A percentile compares a stretch with the other conserved stretches of the same genome.
Conservation (phyloP, 2,113 vertebrate genomes). For the Emydura subglobosa region DNA sequence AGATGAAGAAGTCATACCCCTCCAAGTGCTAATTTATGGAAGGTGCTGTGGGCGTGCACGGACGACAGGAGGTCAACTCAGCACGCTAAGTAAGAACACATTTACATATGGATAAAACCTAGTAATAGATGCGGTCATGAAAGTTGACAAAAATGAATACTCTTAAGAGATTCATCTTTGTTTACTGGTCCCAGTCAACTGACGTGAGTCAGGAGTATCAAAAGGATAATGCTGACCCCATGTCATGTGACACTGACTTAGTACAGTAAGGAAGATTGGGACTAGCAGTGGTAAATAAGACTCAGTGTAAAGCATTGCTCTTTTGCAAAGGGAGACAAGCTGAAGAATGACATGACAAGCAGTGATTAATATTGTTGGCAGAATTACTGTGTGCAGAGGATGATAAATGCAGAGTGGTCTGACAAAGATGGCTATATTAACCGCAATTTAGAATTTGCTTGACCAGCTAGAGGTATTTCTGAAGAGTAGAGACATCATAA, state of each 20-base stretch:
- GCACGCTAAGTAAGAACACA: not conserved
- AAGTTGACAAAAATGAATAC: not conserved
- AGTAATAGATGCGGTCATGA: not conserved
- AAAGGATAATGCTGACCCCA: not conserved
- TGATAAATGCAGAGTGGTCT: not conserved
- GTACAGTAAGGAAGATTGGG: not conserved
- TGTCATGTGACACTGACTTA: not conserved
- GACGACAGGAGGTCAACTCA: not conserved
- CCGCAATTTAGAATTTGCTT: not conserved
- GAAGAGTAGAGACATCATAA: not conserved
- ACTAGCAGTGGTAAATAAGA: fast-evolving
- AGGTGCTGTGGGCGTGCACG: not conserved
- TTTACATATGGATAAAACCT: not conserved
- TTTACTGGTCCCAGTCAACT: not conserved
- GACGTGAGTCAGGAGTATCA: not conserved
- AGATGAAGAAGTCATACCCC: not conserved
- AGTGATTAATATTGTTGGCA: not conserved
- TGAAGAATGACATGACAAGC: not conserved
- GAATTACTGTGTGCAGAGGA: not conserved
- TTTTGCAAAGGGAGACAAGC: not conserved
- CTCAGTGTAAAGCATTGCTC: not conserved
- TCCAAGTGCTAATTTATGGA: not conserved
- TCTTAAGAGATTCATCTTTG: not conserved
- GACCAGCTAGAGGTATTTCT: not conserved
- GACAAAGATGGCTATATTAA: not conserved